Evolutionary conservation across 1,140 invertebrate species (phyloP).

Genomic region (Akabosia matsudoensis): DNA sequence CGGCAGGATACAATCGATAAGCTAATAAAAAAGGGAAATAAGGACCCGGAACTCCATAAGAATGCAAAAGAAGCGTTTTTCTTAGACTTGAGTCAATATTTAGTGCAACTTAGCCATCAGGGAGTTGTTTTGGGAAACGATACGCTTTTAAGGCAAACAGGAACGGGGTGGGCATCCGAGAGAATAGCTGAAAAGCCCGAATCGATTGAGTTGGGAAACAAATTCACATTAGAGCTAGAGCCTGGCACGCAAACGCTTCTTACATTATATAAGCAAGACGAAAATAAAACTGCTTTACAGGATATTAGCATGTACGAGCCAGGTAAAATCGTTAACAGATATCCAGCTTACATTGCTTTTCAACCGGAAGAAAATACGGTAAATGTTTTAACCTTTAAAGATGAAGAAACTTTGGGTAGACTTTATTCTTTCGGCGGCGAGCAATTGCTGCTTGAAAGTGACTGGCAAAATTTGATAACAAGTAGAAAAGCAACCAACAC

Average conservation of each 20-base stretch:
- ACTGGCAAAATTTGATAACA: background rate
- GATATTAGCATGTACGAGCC: background rate
- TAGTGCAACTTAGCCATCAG: background rate
- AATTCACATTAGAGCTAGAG: background rate
- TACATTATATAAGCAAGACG: background rate
- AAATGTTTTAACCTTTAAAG: background rate
- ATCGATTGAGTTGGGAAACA: background rate
- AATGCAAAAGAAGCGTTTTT: background rate
- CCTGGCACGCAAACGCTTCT: background rate
- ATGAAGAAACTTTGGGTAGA: background rate
- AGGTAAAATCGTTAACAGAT: background rate
- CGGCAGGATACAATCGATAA: no score
- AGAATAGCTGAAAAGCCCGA: background rate
- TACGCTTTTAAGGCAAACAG: background rate
- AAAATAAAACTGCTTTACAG: background rate
- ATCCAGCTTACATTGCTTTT: background rate
- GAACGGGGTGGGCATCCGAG: background rate
- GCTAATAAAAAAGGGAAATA: background rate
- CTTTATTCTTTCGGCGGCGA: background rate
- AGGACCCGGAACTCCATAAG: no score
- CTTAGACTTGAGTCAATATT: background rate
- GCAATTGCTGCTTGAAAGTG: background rate
- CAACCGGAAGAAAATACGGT: background rate
- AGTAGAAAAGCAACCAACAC: background rate
- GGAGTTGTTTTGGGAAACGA: background rate